Percentiles rank a stretch among this genome's conserved stretches.
phyloP scores from a whole-genome alignment of 2,113 vertebrate genomes.

The Sinocyclocheilus anophthalmus region DNA sequence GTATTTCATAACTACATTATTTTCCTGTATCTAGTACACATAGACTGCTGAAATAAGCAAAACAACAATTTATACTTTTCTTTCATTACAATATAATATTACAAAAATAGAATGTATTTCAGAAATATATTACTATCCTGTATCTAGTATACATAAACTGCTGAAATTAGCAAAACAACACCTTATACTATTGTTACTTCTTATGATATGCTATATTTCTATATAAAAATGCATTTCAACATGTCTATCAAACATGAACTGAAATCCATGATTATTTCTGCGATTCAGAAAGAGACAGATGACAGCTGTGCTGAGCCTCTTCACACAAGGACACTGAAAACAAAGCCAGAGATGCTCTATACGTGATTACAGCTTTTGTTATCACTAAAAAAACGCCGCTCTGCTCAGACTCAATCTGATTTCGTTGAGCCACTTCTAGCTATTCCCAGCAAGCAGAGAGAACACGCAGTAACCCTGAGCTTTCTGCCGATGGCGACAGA shows the following conservation, averaged over 20 bases:
- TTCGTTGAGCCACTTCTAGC: neutral
- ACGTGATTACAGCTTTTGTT: constrained; percentile 15
- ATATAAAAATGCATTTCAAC: neutral
- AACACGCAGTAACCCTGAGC: neutral
- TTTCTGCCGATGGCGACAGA: neutral
- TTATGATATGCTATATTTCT: too few species aligned
- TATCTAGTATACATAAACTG: too few species aligned
- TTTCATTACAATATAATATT: too few species aligned
- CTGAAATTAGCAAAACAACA: neutral
- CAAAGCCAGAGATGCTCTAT: constrained; percentile 22
- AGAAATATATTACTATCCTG: too few species aligned
- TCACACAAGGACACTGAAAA: constrained; percentile 1
- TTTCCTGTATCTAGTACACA: too few species aligned
- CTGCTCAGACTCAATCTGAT: neutral
- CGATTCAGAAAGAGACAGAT: neutral
- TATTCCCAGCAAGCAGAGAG: neutral
- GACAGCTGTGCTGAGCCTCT: constrained; percentile 29
- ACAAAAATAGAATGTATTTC: too few species aligned
- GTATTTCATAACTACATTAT: too few species aligned
- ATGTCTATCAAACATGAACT: neutral
- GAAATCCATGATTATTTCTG: neutral
- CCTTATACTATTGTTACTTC: neutral
- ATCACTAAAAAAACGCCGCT: neutral
- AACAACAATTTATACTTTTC: too few species aligned
- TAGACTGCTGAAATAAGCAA: too few species aligned